A percentile compares a stretch with the other conserved stretches of the same genome.
Evolutionary conservation across 2,888 invertebrate species (phyloP).

Genomic region (Fragum fragum): DNA sequence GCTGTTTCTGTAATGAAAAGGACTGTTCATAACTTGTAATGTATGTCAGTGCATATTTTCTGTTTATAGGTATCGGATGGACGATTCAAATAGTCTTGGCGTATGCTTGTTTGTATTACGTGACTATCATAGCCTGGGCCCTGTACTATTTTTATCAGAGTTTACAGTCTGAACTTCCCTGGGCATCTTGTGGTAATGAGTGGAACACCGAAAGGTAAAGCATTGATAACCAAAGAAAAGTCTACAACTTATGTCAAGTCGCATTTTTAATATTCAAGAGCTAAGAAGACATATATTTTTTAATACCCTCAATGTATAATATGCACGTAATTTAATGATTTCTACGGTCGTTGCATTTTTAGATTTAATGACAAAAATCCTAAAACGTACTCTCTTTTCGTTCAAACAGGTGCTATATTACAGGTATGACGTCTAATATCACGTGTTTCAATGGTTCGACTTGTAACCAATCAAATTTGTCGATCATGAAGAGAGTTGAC

Average conservation of each 20-base stretch:
- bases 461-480: not conserved
- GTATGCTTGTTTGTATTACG: not conserved
- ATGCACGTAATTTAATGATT: too few species aligned
- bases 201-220: conserved; percentile 31
- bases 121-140: conserved; percentile 18
- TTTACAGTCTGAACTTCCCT: conserved; percentile 4
- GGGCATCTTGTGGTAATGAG: conserved; percentile 20
- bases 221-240: too few species aligned
- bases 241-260: too few species aligned
- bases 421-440: not conserved
- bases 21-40: too few species aligned
- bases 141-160: conserved; percentile 11
- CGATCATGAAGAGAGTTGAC: not conserved
- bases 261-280: too few species aligned
- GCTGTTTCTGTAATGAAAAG: too few species aligned
- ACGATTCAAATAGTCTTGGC: not conserved
- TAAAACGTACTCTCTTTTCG: too few species aligned
- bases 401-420: not conserved
- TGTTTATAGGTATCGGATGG: not conserved
- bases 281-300: too few species aligned
- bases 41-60: too few species aligned
- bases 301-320: too few species aligned
- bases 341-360: too few species aligned
- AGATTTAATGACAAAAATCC: too few species aligned
- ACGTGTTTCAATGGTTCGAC: not conserved